These are phyloP conservation scores for Aphelinus certus DNA, from an alignment of 1,140 invertebrate genomes.

Conservation along the genomic window DNA sequence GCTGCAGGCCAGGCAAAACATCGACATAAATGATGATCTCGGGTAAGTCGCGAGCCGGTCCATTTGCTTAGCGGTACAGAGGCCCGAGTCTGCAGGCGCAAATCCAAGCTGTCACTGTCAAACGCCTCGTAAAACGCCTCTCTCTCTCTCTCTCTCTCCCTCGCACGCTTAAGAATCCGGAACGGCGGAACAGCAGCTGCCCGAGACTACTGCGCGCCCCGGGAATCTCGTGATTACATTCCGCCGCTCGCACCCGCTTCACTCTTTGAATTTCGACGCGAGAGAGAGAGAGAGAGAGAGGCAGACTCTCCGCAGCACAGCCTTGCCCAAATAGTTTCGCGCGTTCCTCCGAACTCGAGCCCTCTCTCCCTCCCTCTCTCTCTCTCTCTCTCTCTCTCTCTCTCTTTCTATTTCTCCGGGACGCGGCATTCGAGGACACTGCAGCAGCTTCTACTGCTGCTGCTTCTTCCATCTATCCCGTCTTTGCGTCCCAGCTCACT, in stretches of 20 bases:
- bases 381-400: background rate
- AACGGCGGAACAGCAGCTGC: constrained; percentile 41
- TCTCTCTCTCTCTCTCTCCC: constrained; percentile 6
- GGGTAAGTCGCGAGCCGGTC: constrained; percentile 13
- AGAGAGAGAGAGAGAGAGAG: background rate
- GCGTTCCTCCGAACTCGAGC: constrained; percentile 17
- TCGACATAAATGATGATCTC: constrained; percentile 36
- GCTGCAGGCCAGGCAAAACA: background rate
- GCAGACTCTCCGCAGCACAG: background rate
- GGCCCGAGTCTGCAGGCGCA: too few species aligned
- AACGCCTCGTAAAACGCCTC: constrained; percentile 5
- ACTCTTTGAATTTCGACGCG: constrained; percentile 24
- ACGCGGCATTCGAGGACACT: background rate
- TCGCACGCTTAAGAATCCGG: constrained; percentile 52
- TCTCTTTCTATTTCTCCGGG: background rate
- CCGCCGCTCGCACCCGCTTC: constrained; percentile 34
- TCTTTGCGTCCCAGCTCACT: constrained; percentile 7
- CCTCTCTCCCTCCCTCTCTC: too few species aligned
- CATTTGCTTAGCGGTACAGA: too few species aligned
- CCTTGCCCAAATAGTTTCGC: constrained; percentile 33
- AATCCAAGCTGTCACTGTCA: constrained; percentile 23
- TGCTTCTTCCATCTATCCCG: constrained; percentile 7
- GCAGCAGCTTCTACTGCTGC: too few species aligned
- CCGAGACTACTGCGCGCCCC: constrained; percentile 38
- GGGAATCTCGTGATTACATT: constrained; percentile 59